Evolutionary conservation across 2,888 invertebrate genomes (phyloP), one percentile per base, ranked within the genome.

Genomic region (Lasius fuliginosus): DNA sequence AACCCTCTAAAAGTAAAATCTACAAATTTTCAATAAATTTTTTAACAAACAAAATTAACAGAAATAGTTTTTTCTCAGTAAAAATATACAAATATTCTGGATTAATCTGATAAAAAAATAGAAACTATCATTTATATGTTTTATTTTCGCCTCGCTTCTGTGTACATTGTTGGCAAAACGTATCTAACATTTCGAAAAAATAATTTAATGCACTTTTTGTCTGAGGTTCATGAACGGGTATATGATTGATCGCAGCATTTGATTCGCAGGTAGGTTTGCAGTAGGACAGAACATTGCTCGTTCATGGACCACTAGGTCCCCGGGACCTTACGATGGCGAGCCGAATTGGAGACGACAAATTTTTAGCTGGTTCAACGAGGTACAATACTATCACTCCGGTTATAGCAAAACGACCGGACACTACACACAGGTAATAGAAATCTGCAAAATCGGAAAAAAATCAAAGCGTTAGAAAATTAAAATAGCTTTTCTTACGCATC

Each of bases 251-350:
- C 49, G 49, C 53, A 23, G 58, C 83, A 79, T 85, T 83, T 65
- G 83, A 87, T 90, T 73, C 93, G 53, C 92, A 96, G 97, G 96
- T 86, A 96, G 98, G 87, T 98, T 98, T 95, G 96, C 97, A 0
- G 98, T 98, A 87, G 98, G 98, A n/a, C 98, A 98, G 95, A 98
- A 98, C 95, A 96, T 98, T 83, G 98, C 98, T 0, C 97, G 97
- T 86, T 97, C 97, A 12, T 98, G 98, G 98, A 98, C 97, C 85
- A 97, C 97, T 77, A 96, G 96, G 83, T 96, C 96, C 11, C 96
- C 96, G 73, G 95, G 95, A 85, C 95, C 96, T 18, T 94, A 95
- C 86, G 97, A 97, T 92, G 96, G 96, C 75, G 96, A 96, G 73
- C 96, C 97, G 1, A 97, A 98, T 93, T 98, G 98, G 95, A 96